These are phyloP conservation scores for Cheirogaleus medius DNA, from an alignment of 2,113 vertebrate genomes.

Conservation along the genomic window DNA sequence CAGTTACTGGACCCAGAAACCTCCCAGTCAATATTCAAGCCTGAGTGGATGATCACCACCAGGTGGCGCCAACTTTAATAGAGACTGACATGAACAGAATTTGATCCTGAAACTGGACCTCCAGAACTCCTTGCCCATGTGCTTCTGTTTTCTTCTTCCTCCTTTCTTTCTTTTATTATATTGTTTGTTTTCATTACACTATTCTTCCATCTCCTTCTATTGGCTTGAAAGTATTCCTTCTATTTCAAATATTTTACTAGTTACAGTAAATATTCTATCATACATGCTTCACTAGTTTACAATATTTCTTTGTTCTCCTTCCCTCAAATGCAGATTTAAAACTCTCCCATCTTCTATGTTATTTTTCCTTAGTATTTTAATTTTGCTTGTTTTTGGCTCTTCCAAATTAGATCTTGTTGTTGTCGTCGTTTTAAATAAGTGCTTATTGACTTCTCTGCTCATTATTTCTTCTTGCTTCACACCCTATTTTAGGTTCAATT, in stretches of 20 bases:
- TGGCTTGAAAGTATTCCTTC: not conserved
- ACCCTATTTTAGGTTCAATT: not conserved
- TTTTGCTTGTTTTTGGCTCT: not conserved
- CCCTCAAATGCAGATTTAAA: not conserved
- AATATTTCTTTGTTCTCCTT: not conserved
- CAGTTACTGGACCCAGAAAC: not conserved
- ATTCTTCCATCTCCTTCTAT: not conserved
- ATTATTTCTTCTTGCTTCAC: not conserved
- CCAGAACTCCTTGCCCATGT: not conserved
- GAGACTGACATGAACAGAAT: not conserved
- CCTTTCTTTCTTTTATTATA: not conserved
- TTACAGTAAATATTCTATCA: not conserved
- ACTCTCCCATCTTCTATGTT: not conserved
- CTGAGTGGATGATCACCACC: not conserved
- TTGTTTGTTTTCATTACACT: not conserved
- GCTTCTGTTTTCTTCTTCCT: not conserved
- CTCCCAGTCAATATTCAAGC: not conserved
- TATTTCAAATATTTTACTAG: conserved; percentile 29
- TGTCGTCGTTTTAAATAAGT: not conserved
- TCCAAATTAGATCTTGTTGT: not conserved
- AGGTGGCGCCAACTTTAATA: conserved; percentile 59
- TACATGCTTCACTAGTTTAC: not conserved
- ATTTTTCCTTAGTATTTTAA: not conserved
- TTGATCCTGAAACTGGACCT: not conserved
- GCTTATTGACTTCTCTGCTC: not conserved